Evolutionary conservation across 1,140 invertebrate species (phyloP), one percentile per base, ranked within the genome.

Genomic region (Drosophila micromelanica): DNA sequence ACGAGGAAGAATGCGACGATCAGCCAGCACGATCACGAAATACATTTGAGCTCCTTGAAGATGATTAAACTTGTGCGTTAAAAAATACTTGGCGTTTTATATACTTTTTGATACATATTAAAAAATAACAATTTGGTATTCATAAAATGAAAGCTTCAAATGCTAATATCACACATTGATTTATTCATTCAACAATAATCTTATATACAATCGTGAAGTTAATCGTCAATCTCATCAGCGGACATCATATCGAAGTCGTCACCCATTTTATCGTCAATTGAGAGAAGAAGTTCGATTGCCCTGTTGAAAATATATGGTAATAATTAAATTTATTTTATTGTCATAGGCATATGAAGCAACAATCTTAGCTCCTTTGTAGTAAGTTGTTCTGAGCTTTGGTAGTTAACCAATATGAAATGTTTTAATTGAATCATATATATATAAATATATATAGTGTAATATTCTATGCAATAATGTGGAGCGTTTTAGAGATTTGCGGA

Each of bases 41-140:
- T 62, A 80, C 82, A 1, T 91, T 91, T 49, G 75, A 80, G 4
- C 60, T 91, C 3, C 68, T 91, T 1, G 90, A 91, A 54, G 85
- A 91, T 56, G 81, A 91, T 38, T 91, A 71, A 48, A 2, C 20
- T 30, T 46, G 6, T 3, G n/a, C 17, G 4, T 37, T 20, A 23
- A 5, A 3, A 17, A 17, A 11, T 9, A 59, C 40, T 48, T 71
- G 57, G 35, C 57, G 60, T 52, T 74, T 71, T 71, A 84, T 73
- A 76, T 30, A 49, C 4, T 32, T 15, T 52, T 52, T 42, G 17
- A 45, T 56, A 52, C 30, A 13, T 13, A 30, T 27, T 37, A 27
- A 30, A 46, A 23, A 45, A 7, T 30, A 54, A 52, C 45, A 65
- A 55, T 71, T 63, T 32, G 45, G 32, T 64, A 57, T 48, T 35